A percentile compares a stretch with the other conserved stretches of the same genome.
Evolutionary conservation across 2,888 invertebrate genomes (phyloP).

Genomic region (Macaria liturata): DNA sequence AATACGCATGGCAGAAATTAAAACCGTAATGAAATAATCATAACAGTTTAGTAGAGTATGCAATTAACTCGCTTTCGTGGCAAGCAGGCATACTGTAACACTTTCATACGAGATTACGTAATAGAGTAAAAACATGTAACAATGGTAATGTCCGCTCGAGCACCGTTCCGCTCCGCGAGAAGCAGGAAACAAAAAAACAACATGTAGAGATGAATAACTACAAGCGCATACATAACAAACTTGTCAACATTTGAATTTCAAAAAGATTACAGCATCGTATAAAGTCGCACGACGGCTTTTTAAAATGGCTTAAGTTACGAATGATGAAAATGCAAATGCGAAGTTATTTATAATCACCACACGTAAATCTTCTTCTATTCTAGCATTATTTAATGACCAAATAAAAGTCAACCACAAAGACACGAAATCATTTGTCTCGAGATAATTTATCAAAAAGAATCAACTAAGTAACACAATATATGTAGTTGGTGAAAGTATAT

Average conservation of each 20-base stretch:
- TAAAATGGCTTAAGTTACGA: neutral
- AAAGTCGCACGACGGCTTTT: constrained; percentile 1
- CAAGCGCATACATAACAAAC: constrained; percentile 10
- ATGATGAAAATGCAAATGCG: constrained; percentile 1
- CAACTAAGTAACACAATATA: constrained; percentile 27
- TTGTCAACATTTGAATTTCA: constrained; percentile 22
- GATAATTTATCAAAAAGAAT: constrained; percentile 16
- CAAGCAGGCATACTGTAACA: constrained; percentile 57
- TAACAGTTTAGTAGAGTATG: constrained; percentile 41
- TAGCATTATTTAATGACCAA: too few species aligned
- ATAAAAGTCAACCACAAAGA: too few species aligned
- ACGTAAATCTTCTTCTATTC: too few species aligned
- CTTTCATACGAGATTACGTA: constrained; percentile 58
- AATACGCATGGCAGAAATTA: constrained; percentile 24
- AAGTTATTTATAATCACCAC: neutral
- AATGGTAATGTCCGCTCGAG: constrained; percentile 44
- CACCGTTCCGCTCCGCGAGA: constrained; percentile 48
- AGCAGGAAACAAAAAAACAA: constrained; percentile 45
- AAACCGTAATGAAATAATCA: constrained; percentile 38
- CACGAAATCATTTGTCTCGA: too few species aligned
- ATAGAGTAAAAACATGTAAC: constrained; percentile 43
- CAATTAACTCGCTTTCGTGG: constrained; percentile 74
- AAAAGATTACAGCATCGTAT: constrained; percentile 14
- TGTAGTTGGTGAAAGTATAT: constrained; percentile 41
- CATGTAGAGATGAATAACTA: constrained; percentile 15